A percentile compares a stretch with the other conserved stretches of the same genome.
These are phyloP conservation scores for Mystacides longicornis DNA, from an alignment of 2,888 invertebrate species.

Conservation along the genomic window DNA sequence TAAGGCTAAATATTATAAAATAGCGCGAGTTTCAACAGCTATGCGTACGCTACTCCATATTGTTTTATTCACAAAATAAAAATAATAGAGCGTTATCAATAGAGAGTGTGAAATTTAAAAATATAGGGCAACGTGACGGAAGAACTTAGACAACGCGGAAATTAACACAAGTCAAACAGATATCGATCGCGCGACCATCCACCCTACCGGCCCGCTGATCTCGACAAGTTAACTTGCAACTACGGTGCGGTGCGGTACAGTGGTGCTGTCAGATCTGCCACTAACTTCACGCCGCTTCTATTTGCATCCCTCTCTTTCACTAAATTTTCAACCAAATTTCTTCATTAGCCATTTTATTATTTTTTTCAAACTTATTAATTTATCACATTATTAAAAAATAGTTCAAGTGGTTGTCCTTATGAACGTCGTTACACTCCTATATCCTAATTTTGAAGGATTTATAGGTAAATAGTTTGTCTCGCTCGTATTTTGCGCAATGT, in stretches of 20 bases:
- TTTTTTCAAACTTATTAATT: neutral
- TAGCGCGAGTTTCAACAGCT: too few relatives aligned
- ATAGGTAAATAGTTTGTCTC: slow-evolving; percentile 13
- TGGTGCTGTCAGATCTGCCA: neutral
- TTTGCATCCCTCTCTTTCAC: neutral
- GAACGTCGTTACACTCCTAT: too few relatives aligned
- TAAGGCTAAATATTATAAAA: too few relatives aligned
- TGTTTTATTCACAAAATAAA: neutral
- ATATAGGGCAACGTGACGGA: slow-evolving; percentile 5
- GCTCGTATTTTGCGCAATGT: slow-evolving; percentile 24
- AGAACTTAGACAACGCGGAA: slow-evolving; percentile 4
- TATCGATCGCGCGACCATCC: slow-evolving; percentile 3
- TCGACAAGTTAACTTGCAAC: neutral
- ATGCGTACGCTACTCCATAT: too few relatives aligned
- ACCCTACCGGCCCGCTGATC: slow-evolving; percentile 7
- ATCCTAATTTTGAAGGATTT: too few relatives aligned
- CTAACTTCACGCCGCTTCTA: slow-evolving; percentile 11
- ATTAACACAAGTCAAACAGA: neutral
- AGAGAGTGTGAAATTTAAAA: neutral
- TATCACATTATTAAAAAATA: too few relatives aligned
- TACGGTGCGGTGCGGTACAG: too few relatives aligned
- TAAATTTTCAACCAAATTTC: neutral
- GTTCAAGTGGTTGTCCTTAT: too few relatives aligned
- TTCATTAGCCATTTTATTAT: neutral
- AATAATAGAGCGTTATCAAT: neutral